Base-by-base conservation (phyloP, 2,113 vertebrate genomes). In the Xiphophorus hellerii region DNA sequence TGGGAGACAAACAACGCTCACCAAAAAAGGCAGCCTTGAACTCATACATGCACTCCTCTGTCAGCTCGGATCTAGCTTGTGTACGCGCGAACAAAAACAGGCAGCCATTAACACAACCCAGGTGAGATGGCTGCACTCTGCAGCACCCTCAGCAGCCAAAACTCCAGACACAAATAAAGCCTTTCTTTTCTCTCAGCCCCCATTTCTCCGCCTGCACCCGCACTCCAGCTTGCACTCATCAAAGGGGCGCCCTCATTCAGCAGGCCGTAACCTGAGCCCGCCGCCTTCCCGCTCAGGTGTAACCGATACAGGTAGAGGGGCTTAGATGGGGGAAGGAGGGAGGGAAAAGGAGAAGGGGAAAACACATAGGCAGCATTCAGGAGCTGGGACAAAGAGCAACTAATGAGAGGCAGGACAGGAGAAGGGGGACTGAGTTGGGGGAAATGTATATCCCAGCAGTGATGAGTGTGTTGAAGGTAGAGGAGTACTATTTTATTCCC, bases 251-350 rank as follows among this genome's bases (percentile, higher is more conserved):
- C 93, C 90, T 91, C 88, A 94, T 93, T 90, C 91, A 86, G 84
- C 51, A 22, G 73, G 88, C 79, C 62, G 89, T 87, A 95, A 94
- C 82, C 82, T 60, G 75, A 94, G 64, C 79, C 90, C 73, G 66
- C 75, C 69, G 72, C 81, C 87, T 87, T 81, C 87, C 79, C 77
- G 83, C 85, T 90, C 92, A 94, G 93, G 92, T 95, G 94, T 93
- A 95, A 94, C 87, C 15, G 92, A 95, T 95, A 94, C 94, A 94
- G 93, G 94, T 93, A 94, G 87, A 88, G 65, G 82, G 76, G 69
- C 81, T 76, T 48, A 76, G 62, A 63, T 69, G 74, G 65, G 15
- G 64, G 33, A 44, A 69, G 68, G 75, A 72, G 65, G 70, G 58
- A 39, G 68, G 62, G 73, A 60, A 17, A n/a, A 51, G 71, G 33